Evolutionary conservation across 1,140 invertebrate genomes (phyloP).

Genomic region (Pinna nobilis): DNA sequence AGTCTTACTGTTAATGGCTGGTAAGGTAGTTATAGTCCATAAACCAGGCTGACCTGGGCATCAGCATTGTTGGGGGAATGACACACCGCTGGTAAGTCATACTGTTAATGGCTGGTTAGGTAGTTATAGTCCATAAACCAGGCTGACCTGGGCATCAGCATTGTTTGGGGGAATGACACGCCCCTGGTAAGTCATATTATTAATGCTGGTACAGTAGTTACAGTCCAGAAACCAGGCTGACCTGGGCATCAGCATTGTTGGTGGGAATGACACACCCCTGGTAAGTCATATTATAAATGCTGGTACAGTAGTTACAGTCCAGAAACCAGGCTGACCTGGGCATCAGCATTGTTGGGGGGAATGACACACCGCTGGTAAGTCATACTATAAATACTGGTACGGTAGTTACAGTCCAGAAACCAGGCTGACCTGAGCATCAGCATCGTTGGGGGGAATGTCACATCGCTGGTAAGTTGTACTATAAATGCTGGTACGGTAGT

Average conservation of each 20-base stretch:
- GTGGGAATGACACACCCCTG: slow-evolving; percentile 77
- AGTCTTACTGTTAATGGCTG: no score
- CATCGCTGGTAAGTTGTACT: slow-evolving; percentile 77
- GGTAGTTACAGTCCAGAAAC: no score
- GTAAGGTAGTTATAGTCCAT: no score
- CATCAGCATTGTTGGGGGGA: slow-evolving; percentile 77
- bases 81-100: slow-evolving; percentile 78
- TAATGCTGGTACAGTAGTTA: no score
- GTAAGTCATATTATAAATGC: no score
- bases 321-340: slow-evolving; percentile 72
- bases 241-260: slow-evolving; percentile 77
- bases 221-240: slow-evolving; percentile 67
- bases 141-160: slow-evolving; percentile 75
- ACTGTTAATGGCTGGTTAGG: no score
- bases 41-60: slow-evolving; percentile 71
- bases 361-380: slow-evolving; percentile 78
- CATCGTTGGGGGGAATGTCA: slow-evolving; percentile 78
- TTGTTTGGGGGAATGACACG: slow-evolving; percentile 78
- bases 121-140: no score
- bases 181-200: slow-evolving; percentile 76
- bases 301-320: no score
- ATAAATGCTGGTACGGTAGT: no score
- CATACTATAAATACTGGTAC: no score
- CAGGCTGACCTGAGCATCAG: slow-evolving; percentile 74
- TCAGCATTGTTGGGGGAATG: slow-evolving; percentile 78